Evolutionary conservation across 2,888 invertebrate species (phyloP), one percentile per base, ranked within the genome.

Genomic region (Sceliomorpha sp.): DNA sequence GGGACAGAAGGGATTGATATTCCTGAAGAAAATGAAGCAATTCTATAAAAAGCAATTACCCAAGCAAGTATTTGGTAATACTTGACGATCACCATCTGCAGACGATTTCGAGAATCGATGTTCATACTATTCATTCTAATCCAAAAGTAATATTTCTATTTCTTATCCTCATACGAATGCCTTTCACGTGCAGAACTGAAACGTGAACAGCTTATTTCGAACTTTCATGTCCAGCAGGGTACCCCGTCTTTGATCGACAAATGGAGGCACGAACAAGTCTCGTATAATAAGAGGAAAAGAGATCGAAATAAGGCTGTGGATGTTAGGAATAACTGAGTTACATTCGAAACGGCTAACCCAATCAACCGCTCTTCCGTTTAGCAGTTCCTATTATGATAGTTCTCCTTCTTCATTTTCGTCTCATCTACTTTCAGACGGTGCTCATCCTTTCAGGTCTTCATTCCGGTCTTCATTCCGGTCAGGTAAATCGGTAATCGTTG

Each of bases 291-390:
- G 56, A 36, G 31, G 37, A 67, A 26, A 26, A 12, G 29, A 45
- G 72, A 68, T 58, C 68, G 66, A 75, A 72, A 77, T 82, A 78
- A 80, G 79, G 78, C 79, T 78, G 79, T 79, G 79, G 81, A 80
- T 84, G 83, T 78, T 76, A 72, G 68, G 76, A 76, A 73, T 82
- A 86, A 85, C 82, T 73, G 79, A 84, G 82, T 85, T 85, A 81
- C 75, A 78, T 69, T 69, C 76, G 79, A 78, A 79, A 75, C 76
- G 73, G 76, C 79, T 85, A 83, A 85, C 79, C 78, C 77, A 82
- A 83, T 84, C 82, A 78, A 77, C 75, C 74, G 59, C 58, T 75
- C 60, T 31, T 59, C 60, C 70, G 15, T 64, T 63, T 37, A 42
- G 27, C 42, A 42, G 60, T 62, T 55, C 48, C 62, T 58, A 67